These are phyloP conservation scores for Eptesicus fuscus DNA, from an alignment of 2,113 vertebrate genomes.

Conservation along the genomic window DNA sequence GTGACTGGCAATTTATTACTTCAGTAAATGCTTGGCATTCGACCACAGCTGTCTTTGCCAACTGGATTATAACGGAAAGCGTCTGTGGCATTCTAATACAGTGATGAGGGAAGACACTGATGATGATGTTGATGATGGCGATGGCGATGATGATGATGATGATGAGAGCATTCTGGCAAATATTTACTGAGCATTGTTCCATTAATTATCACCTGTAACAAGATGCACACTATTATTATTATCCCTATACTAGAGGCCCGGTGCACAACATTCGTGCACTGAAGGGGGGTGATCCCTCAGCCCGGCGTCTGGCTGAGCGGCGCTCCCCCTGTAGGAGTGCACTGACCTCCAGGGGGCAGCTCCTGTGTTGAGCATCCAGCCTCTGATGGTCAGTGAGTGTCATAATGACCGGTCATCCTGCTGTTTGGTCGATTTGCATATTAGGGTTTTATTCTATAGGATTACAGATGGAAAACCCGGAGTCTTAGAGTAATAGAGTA, in stretches of 20 bases:
- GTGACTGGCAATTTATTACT: neutral
- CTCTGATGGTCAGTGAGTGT: too few relatives aligned
- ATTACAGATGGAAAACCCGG: neutral
- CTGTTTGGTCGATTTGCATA: too few relatives aligned
- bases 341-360: too few relatives aligned
- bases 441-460: too few relatives aligned
- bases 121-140: neutral
- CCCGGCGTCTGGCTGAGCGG: too few relatives aligned
- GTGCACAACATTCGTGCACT: too few relatives aligned
- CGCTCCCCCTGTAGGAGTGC: too few relatives aligned
- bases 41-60: neutral
- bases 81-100: neutral
- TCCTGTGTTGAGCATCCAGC: too few relatives aligned
- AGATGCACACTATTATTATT: neutral
- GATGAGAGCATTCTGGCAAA: neutral
- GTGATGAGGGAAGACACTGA: neutral
- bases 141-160: accelerated
- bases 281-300: too few relatives aligned
- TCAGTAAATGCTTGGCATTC: neutral
- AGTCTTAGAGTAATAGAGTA: neutral
- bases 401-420: too few relatives aligned
- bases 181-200: neutral
- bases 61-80: neutral
- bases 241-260: too few relatives aligned
- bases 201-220: neutral